These are phyloP conservation scores for Cheilosia variabilis DNA, from an alignment of 2,888 invertebrate genomes.

Conservation along the genomic window DNA sequence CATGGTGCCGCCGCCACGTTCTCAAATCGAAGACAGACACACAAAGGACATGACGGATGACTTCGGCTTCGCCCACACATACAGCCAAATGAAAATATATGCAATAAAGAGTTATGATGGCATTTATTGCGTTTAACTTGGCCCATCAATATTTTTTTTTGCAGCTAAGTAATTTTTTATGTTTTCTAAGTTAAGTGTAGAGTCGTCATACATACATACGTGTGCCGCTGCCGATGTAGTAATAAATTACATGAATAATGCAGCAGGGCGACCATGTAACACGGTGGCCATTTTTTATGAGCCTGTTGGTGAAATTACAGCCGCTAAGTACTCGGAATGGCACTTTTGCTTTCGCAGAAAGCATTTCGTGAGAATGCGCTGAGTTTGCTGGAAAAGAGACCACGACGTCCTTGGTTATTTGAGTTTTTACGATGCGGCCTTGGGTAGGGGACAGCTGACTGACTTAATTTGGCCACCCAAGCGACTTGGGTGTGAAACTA, in stretches of 20 bases:
- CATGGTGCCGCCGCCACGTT: slow-evolving; percentile 2
- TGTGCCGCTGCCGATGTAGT: slow-evolving; percentile 25
- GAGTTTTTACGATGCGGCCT: slow-evolving; percentile 31
- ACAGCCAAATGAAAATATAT: slow-evolving; percentile 26
- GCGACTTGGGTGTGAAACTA: slow-evolving; percentile 54
- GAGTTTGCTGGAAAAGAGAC: slow-evolving; percentile 29
- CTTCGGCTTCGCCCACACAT: slow-evolving; percentile 13
- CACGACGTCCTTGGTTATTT: slow-evolving; percentile 24
- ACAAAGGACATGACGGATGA: slow-evolving; percentile 40
- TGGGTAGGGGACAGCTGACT: background rate
- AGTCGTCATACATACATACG: too few species aligned
- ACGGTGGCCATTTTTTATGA: slow-evolving; percentile 53
- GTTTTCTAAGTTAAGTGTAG: slow-evolving; percentile 35
- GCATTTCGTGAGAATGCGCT: slow-evolving; percentile 29
- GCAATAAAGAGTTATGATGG: slow-evolving; percentile 66
- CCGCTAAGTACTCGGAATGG: slow-evolving; percentile 56
- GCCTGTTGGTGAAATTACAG: slow-evolving; percentile 47
- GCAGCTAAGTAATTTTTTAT: slow-evolving; percentile 66
- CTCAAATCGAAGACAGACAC: slow-evolving; percentile 40
- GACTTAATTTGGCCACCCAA: slow-evolving; percentile 59
- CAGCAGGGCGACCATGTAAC: slow-evolving; percentile 17
- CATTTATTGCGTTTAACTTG: slow-evolving; percentile 66
- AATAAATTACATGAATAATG: slow-evolving; percentile 62
- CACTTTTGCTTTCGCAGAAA: slow-evolving; percentile 24
- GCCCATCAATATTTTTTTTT: slow-evolving; percentile 57